phyloP scores from a whole-genome alignment of 2,888 invertebrate species.

The Troides aeacus region DNA sequence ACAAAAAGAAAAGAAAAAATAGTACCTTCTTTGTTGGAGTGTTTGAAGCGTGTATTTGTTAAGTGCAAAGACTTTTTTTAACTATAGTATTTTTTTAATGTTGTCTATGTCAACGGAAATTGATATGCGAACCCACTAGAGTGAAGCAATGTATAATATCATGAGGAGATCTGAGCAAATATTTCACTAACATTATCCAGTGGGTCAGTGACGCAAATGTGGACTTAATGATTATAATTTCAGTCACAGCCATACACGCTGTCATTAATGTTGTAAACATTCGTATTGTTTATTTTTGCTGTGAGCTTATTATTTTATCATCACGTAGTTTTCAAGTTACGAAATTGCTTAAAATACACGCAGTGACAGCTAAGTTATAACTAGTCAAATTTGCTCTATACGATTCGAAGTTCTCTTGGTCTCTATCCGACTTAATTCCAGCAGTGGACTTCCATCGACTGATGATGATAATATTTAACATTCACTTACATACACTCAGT shows the following conservation, averaged over 20 bases:
- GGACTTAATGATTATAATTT: constrained; percentile 12
- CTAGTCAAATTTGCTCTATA: no score
- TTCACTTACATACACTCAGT: no score
- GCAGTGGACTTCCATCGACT: no score
- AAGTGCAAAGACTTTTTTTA: neutral
- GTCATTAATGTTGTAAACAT: neutral
- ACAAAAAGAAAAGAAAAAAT: no score
- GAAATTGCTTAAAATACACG: constrained; percentile 1
- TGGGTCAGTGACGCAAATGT: constrained; percentile 19
- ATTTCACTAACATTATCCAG: constrained; percentile 20
- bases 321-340: neutral
- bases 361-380: no score
- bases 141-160: constrained; percentile 4
- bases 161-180: constrained; percentile 9
- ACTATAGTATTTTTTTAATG: neutral
- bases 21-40: neutral
- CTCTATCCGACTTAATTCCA: no score
- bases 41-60: neutral
- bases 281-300: neutral
- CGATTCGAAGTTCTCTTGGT: no score
- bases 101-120: constrained; percentile 8
- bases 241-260: neutral
- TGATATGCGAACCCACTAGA: constrained; percentile 9
- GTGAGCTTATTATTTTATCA: constrained; percentile 1
- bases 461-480: no score